phyloP scores from a whole-genome alignment of 2,888 invertebrate species.

The Tiliacea aurago region DNA sequence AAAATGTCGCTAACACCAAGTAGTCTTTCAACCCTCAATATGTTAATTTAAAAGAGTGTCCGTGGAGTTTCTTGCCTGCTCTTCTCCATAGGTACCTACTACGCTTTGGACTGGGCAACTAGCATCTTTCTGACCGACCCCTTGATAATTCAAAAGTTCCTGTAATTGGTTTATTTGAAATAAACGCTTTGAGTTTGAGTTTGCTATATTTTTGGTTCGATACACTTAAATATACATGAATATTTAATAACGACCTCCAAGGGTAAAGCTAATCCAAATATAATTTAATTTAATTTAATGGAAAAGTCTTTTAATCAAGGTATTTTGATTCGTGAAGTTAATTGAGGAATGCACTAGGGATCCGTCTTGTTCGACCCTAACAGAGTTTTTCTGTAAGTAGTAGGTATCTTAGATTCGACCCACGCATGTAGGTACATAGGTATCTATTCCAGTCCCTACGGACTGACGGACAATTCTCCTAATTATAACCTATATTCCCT shows the following conservation, averaged over 20 bases:
- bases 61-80: too few species aligned
- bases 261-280: slow-evolving; percentile 16
- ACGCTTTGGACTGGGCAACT: too few species aligned
- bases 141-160: too few species aligned
- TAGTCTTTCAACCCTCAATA: too few species aligned
- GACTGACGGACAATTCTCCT: slow-evolving; percentile 63
- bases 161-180: too few species aligned
- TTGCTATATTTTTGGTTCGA: slow-evolving; percentile 5
- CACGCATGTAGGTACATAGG: slow-evolving; percentile 34
- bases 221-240: slow-evolving; percentile 9
- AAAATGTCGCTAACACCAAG: too few species aligned
- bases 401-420: slow-evolving; percentile 39
- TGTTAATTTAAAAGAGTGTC: too few species aligned
- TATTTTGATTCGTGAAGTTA: slow-evolving; percentile 33
- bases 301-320: slow-evolving; percentile 30
- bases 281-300: slow-evolving; percentile 30
- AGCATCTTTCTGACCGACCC: too few species aligned
- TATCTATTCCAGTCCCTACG: slow-evolving; percentile 53
- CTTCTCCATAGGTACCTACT: too few species aligned
- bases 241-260: slow-evolving; percentile 27
- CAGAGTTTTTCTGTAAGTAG: slow-evolving; percentile 16
- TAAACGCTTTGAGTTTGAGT: too few species aligned
- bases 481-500: slow-evolving; percentile 62
- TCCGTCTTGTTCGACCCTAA: slow-evolving; percentile 4
- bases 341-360: slow-evolving; percentile 37